phyloP scores from a whole-genome alignment of 2,888 invertebrate species.

The Nysson spinosus region DNA sequence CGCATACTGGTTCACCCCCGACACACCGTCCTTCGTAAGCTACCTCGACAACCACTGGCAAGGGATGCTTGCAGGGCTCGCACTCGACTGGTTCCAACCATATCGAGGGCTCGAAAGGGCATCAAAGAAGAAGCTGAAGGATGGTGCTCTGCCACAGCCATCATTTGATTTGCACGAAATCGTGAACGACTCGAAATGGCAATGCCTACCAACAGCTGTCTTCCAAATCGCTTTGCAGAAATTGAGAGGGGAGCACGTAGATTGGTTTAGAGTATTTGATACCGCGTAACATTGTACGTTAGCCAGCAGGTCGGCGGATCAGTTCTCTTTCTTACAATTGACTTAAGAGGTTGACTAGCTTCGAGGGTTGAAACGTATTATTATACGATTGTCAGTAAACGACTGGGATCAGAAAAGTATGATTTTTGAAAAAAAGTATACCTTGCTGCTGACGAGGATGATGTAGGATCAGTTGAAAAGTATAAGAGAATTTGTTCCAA shows the following conservation, averaged over 20 bases:
- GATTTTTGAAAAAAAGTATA: too few relatives aligned
- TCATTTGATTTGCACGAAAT: constrained; percentile 69
- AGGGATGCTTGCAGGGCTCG: constrained; percentile 64
- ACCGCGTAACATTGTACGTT: constrained; percentile 18
- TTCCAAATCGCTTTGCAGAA: constrained; percentile 40
- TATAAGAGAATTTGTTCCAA: too few relatives aligned
- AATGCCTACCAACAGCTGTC: constrained; percentile 59
- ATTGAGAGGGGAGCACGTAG: constrained; percentile 29
- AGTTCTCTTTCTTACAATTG: constrained; percentile 20
- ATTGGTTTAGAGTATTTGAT: constrained; percentile 38
- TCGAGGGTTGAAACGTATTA: too few relatives aligned
- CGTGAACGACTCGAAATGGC: constrained; percentile 54
- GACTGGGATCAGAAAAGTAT: too few relatives aligned
- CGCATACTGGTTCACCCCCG: constrained; percentile 59
- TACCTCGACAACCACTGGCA: constrained; percentile 51
- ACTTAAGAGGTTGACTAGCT: constrained; percentile 4
- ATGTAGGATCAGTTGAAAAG: too few relatives aligned
- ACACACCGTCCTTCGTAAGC: constrained; percentile 48
- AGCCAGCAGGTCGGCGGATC: constrained; percentile 27
- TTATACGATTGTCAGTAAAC: too few relatives aligned
- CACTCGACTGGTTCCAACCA: constrained; percentile 65
- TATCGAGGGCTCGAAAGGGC: constrained; percentile 65
- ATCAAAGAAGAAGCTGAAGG: constrained; percentile 70
- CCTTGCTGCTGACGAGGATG: too few relatives aligned
- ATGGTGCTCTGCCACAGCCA: constrained; percentile 55